These are phyloP conservation scores for Butastur rufipennis DNA, from an alignment of 2,113 vertebrate genomes.

Conservation along the genomic window DNA sequence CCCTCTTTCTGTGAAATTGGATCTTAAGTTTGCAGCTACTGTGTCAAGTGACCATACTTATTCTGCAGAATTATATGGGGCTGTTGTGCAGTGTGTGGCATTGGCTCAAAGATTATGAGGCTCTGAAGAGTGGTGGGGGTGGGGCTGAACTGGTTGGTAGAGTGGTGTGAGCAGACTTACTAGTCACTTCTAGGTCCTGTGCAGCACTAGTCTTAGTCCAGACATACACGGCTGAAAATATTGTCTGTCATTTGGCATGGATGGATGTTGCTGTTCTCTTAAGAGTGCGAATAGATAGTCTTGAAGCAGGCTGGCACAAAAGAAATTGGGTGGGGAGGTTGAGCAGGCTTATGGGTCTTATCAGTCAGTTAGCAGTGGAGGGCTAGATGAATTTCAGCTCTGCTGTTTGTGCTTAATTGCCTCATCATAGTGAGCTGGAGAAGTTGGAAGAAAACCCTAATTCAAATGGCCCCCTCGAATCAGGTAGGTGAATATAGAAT, in stretches of 20 bases:
- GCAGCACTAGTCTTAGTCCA: not conserved
- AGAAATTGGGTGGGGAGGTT: not conserved
- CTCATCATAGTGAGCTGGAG: not conserved
- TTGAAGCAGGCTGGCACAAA: not conserved
- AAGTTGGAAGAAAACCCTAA: not conserved
- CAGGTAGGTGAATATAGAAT: not conserved
- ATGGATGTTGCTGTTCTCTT: not conserved
- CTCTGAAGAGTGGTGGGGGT: not conserved
- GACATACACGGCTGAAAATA: rapidly evolving
- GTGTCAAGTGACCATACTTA: not conserved
- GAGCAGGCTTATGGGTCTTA: not conserved
- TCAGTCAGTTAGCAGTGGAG: not conserved
- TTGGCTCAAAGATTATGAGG: not conserved
- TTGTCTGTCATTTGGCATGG: not conserved
- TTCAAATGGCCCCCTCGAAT: not conserved
- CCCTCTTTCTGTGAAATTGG: not conserved
- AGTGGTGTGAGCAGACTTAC: not conserved
- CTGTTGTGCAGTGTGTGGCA: not conserved
- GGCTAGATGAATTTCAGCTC: not conserved
- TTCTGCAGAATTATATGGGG: not conserved
- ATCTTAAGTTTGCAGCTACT: not conserved
- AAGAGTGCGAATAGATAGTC: not conserved
- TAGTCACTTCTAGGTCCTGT: not conserved
- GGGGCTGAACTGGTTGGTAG: not conserved
- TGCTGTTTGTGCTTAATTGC: not conserved